A percentile compares a stretch with the other conserved stretches of the same genome.
These are phyloP conservation scores for Brachyalestes nurse DNA, from an alignment of 2,797 vertebrate species.

Conservation along the genomic window DNA sequence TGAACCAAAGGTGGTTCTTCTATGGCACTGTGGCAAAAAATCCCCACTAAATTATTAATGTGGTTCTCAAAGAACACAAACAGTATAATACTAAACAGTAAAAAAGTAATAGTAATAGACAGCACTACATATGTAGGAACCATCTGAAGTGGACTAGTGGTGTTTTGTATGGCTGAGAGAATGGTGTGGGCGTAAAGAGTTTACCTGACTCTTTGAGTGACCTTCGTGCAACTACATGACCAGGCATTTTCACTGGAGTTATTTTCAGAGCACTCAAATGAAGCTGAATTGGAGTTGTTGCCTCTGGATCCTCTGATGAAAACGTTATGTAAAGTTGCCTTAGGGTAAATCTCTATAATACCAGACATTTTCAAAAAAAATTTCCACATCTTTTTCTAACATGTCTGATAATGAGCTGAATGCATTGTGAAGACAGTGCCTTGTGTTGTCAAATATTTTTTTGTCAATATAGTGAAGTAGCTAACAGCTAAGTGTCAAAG, in stretches of 20 bases:
- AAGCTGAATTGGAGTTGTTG: slow-evolving; percentile 5
- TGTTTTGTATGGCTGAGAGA: slow-evolving; percentile 8
- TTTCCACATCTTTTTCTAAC: background rate
- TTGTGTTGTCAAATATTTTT: background rate
- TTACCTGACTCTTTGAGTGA: slow-evolving; percentile 9
- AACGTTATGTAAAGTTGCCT: slow-evolving; percentile 3
- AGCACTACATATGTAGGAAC: background rate
- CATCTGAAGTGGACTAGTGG: background rate
- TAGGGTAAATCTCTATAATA: background rate
- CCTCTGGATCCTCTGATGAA: background rate
- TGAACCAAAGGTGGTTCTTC: too few relatives aligned
- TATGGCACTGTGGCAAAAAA: too few relatives aligned
- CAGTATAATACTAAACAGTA: background rate
- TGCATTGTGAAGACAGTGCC: background rate
- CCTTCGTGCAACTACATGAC: background rate
- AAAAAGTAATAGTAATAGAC: background rate
- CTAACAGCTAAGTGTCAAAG: background rate
- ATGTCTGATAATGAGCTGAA: background rate
- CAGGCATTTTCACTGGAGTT: slow-evolving; percentile 12
- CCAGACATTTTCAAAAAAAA: background rate
- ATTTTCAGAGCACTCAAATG: slow-evolving; percentile 20
- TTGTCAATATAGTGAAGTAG: background rate
- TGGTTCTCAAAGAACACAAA: too few relatives aligned
- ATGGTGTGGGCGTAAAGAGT: background rate
- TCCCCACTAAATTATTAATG: too few relatives aligned